Base-by-base conservation (phyloP, 2,113 vertebrate species). In the Panthera tigris region DNA sequence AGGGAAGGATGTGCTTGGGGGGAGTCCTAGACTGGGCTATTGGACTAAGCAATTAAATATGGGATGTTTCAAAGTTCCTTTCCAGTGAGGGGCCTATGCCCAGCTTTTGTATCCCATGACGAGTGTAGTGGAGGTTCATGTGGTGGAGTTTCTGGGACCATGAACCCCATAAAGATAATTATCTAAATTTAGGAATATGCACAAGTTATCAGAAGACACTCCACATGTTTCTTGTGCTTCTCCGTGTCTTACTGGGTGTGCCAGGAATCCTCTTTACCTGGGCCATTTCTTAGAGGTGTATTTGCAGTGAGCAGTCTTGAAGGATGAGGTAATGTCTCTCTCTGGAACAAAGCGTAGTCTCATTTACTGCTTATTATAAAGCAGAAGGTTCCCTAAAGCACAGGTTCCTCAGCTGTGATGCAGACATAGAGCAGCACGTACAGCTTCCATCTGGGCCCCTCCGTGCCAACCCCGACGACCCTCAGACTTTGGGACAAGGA, bases 401-500 rank as follows among this genome's bases (percentile, higher is more conserved):
- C 25, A 33, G 48, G 57, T 4, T 50, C 4, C 66, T 69, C 19
- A 73, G 57, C 84, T 39, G 29, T 81, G 93, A 66, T 57, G n/a
- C 29, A n/a, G 6, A 10, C 13, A 7, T 16, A 23, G 29, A 12
- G 21, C 61, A 48, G 25, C 45, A 21, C 0, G 0, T 12, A 21
- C 31, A 36, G 36, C n/a, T 79, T 52, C 74, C 39, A 7, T 36
- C 31, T 31, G 31, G 50, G 50, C 1, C 10, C 31, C 31, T 39
- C 3, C 1, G 3, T 0, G 2, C n/a, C 65, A 8, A 45, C 45
- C 45, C n/a, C 4, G 5, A 11, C 29, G 2, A 9, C 16, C 1
- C 0, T 7, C 87, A 55, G 85, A 57, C 29, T 48, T 1, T 39
- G 36, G n/a, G 23, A 36, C 12, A 39, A 82, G 68, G 55, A 31